Conservation (phyloP, 2,113 vertebrate species). For the Sterrhoptilus dennistouni region DNA sequence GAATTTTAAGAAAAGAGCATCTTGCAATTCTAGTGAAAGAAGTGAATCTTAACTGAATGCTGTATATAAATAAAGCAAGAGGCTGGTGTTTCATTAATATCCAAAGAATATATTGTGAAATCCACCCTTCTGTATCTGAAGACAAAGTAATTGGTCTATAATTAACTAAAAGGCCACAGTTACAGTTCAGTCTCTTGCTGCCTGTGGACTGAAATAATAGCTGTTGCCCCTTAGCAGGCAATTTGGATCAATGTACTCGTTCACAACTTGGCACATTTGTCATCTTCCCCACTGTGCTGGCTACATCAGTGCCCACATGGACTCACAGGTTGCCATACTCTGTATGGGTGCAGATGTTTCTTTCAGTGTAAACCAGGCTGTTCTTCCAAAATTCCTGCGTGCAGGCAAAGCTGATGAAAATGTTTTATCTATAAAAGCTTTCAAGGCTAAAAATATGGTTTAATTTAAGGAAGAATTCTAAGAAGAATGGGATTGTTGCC, state of each 20-base stretch:
- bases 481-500: not conserved
- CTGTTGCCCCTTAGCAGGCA: not conserved
- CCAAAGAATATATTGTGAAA: not conserved
- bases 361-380: not conserved
- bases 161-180: not conserved
- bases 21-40: not conserved
- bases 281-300: not conserved
- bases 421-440: not conserved
- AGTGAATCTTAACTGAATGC: not conserved
- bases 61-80: not conserved
- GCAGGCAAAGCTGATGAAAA: conserved; percentile 13
- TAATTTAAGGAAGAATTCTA: conserved; percentile 10
- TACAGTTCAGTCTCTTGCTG: not conserved
- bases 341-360: conserved; percentile 3
- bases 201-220: not conserved
- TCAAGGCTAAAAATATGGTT: not conserved
- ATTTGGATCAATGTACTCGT: not conserved
- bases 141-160: not conserved
- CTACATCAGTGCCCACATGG: not conserved
- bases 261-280: not conserved
- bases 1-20: not conserved
- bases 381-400: not conserved
- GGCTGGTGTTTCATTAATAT: not conserved
- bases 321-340: not conserved
- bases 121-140: not conserved